phyloP scores from a whole-genome alignment of 2,797 vertebrate species.

The Schizopygopsis pylzovi region DNA sequence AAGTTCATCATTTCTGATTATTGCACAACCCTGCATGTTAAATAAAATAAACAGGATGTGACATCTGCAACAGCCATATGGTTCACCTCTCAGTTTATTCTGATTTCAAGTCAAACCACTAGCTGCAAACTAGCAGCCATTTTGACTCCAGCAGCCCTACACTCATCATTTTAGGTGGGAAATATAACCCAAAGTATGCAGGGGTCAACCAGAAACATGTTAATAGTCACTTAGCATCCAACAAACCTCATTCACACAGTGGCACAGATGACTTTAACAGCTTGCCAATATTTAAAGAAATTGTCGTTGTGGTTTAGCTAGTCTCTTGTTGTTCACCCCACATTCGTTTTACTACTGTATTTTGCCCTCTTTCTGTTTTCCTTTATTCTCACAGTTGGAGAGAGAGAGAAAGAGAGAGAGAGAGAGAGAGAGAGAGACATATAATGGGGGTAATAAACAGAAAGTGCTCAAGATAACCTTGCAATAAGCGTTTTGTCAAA shows the following conservation, averaged over 20 bases:
- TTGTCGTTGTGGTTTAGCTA: background rate
- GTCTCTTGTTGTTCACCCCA: background rate
- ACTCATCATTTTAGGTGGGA: slow-evolving; percentile 42
- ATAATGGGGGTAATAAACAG: slow-evolving; percentile 44
- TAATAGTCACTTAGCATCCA: slow-evolving; percentile 35
- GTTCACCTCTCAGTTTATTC: slow-evolving; percentile 22
- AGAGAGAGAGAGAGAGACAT: slow-evolving; percentile 32
- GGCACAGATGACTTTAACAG: slow-evolving; percentile 43
- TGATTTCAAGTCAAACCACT: slow-evolving; percentile 29
- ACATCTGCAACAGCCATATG: slow-evolving; percentile 45
- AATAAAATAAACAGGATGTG: slow-evolving; percentile 24
- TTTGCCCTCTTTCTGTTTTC: background rate
- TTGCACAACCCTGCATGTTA: background rate
- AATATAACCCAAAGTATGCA: slow-evolving; percentile 37
- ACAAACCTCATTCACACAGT: background rate
- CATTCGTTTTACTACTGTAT: background rate
- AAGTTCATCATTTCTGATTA: background rate
- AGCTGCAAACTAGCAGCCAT: slow-evolving; percentile 26
- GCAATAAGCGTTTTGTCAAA: slow-evolving; percentile 43
- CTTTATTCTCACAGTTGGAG: slow-evolving; percentile 37
- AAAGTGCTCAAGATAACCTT: slow-evolving; percentile 34
- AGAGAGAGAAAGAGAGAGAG: slow-evolving; percentile 18
- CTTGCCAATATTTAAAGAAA: slow-evolving; percentile 33
- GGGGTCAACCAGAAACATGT: slow-evolving; percentile 23
- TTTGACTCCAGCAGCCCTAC: slow-evolving; percentile 14